Evolutionary conservation across 2,888 invertebrate species (phyloP), one percentile per base, ranked within the genome.

Genomic region (Monopis laevigella): DNA sequence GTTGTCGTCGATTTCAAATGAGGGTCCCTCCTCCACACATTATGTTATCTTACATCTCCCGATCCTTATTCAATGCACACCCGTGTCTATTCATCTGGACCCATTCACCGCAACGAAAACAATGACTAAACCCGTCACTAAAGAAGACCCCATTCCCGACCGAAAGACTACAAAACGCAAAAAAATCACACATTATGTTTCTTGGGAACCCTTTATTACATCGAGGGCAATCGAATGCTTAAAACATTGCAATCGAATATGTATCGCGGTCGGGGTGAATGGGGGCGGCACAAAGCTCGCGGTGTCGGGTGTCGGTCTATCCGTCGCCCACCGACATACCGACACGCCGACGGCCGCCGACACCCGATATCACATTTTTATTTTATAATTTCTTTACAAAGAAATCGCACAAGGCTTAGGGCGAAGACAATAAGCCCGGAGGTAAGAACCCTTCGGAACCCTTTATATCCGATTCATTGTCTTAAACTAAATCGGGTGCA

Each of bases 401-500:
- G 55, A 58, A 63, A 62, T 59, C 62, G 55, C 65, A 61, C 66
- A 72, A 73, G 67, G 70, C 74, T 62, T 69, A 74, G 77, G 78
- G 78, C 60, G 73, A 73, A 77, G 72, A 80, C 78, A 80, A 80
- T 80, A 59, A 74, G 67, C 78, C 80, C 80, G 78, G 78, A 77
- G 80, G 77, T 75, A 68, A 59, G 54, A 65, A 64, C 62, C 59
- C 70, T 68, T 74, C 66, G 68, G 70, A 77, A 73, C 73, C 75
- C 74, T 78, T 78, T 80, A 74, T 71, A 65, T 66, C 56, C 58
- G 62, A 69, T 67, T 74, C 69, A 78, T 80, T 78, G 77, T 78
- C 75, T 78, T 75, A 73, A 68, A 74, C 71, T 68, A 77, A 72
- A 74, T 77, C 78, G 78, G 80, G 80, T 78, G 78, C 78, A 75